A percentile compares a stretch with the other conserved stretches of the same genome.
phyloP scores from a whole-genome alignment of 2,888 invertebrate genomes.

The Prenolepis imparis region DNA sequence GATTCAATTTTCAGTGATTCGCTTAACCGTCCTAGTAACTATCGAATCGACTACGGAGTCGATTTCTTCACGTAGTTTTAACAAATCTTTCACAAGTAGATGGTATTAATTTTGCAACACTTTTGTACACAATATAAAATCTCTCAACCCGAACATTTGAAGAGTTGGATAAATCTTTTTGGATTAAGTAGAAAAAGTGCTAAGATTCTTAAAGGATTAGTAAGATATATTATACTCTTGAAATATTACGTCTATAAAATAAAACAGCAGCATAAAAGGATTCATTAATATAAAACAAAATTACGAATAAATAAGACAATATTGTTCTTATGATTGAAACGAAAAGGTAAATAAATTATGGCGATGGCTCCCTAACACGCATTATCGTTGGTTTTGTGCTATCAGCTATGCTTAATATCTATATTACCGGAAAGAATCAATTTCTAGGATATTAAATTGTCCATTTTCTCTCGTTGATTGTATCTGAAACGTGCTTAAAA shows the following conservation, averaged over 20 bases:
- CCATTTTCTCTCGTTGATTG: neutral
- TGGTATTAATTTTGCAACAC: neutral
- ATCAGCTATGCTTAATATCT: slow-evolving; percentile 17
- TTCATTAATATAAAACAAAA: neutral
- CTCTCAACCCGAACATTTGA: neutral
- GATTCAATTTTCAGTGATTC: slow-evolving; percentile 41
- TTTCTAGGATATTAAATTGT: slow-evolving; percentile 37
- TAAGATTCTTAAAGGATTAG: neutral
- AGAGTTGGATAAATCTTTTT: neutral
- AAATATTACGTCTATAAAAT: slow-evolving; percentile 2
- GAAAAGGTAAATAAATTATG: slow-evolving; percentile 12
- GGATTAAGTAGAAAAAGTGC: neutral
- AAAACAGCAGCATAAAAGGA: neutral
- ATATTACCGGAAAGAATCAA: slow-evolving; percentile 15
- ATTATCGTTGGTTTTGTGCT: slow-evolving; percentile 24
- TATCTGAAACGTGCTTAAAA: neutral
- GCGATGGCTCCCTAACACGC: slow-evolving; percentile 13
- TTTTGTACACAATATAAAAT: neutral
- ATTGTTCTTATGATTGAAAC: slow-evolving; percentile 9
- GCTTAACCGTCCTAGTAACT: slow-evolving; percentile 21
- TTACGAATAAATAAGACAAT: slow-evolving; percentile 14
- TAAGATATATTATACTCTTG: neutral
- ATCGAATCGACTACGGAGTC: neutral
- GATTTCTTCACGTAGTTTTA: neutral
- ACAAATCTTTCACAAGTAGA: neutral